Evolutionary conservation across 2,888 invertebrate genomes (phyloP).

Genomic region (Ichneumoninae sp.): DNA sequence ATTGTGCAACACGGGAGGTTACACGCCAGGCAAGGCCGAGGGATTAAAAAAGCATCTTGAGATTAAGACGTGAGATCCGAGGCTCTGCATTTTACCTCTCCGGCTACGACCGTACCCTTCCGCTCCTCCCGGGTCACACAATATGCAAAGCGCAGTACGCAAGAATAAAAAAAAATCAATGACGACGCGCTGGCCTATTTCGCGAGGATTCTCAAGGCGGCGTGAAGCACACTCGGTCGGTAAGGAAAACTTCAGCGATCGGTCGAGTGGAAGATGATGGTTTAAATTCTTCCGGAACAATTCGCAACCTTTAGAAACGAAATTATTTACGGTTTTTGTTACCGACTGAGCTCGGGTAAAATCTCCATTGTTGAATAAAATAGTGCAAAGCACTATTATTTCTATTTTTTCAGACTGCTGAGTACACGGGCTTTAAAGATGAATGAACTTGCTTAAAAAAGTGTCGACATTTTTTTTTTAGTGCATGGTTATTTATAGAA

Average conservation of each 20-base stretch:
- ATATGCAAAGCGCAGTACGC: slow-evolving; percentile 15
- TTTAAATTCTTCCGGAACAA: neutral
- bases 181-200: slow-evolving; percentile 64
- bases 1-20: slow-evolving; percentile 44
- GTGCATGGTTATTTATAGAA: too few species aligned
- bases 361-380: neutral
- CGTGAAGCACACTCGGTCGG: neutral
- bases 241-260: neutral
- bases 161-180: slow-evolving; percentile 58
- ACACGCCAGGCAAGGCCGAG: slow-evolving; percentile 24
- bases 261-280: neutral
- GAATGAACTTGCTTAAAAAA: too few species aligned
- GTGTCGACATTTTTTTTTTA: too few species aligned
- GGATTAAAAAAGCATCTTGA: slow-evolving; percentile 65
- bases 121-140: slow-evolving; percentile 16
- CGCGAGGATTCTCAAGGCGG: slow-evolving; percentile 26
- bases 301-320: neutral
- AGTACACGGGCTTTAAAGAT: too few species aligned
- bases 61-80: slow-evolving; percentile 74
- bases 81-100: slow-evolving; percentile 53
- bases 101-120: neutral
- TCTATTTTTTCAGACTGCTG: too few species aligned
- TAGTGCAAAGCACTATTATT: neutral
- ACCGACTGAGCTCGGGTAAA: neutral
- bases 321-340: neutral